phyloP scores from a whole-genome alignment of 2,888 invertebrate species.

The Coenonympha glycerion region DNA sequence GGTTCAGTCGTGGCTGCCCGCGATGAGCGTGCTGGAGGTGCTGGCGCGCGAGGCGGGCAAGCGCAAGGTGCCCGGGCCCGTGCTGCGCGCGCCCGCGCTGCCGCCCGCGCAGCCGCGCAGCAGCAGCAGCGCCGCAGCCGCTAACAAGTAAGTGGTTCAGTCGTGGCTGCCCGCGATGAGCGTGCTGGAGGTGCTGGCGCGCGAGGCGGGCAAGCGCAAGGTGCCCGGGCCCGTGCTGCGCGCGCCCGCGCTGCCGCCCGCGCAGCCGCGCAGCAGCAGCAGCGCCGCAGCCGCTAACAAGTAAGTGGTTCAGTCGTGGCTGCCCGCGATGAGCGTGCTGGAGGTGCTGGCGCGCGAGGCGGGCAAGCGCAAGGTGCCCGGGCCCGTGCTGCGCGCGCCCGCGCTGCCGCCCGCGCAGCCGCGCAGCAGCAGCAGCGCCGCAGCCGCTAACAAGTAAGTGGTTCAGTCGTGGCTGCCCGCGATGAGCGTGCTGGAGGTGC shows the following conservation, averaged over 20 bases:
- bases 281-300: too few relatives aligned
- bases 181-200: conserved; percentile 85
- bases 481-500: conserved; percentile 86
- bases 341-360: conserved; percentile 88
- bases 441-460: conserved; percentile 22
- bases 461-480: conserved; percentile 92
- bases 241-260: conserved; percentile 40
- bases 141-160: too few relatives aligned
- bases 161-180: conserved; percentile 94
- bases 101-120: too few relatives aligned
- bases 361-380: conserved; percentile 81
- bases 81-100: conserved; percentile 59
- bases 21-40: conserved; percentile 88
- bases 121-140: too few relatives aligned
- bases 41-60: conserved; percentile 86
- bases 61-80: conserved; percentile 82
- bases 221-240: conserved; percentile 82
- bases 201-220: conserved; percentile 83
- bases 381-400: conserved; percentile 74
- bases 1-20: conserved; percentile 91
- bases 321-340: conserved; percentile 89
- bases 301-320: conserved; percentile 90
- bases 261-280: too few relatives aligned
- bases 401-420: conserved; percentile 34
- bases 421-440: too few relatives aligned